Conservation (phyloP, 2,113 vertebrate genomes). For the Cinclus cinclus region DNA sequence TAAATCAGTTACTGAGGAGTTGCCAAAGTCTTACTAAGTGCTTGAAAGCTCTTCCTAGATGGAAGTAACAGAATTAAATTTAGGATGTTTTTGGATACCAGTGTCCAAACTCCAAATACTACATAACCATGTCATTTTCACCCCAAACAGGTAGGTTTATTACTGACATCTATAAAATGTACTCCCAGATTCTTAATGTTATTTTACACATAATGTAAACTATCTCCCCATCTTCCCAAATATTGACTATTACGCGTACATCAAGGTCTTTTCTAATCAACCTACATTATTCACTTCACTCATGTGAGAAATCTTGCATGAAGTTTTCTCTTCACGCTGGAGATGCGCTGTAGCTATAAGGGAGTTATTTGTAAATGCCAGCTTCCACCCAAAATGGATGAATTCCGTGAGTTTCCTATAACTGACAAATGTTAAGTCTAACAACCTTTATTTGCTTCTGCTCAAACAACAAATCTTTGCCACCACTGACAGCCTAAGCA, state of each 20-base stretch:
- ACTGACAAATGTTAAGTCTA: background rate
- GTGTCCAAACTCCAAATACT: background rate
- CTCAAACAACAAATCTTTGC: background rate
- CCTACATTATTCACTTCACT: background rate
- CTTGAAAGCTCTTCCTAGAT: constrained; percentile 7
- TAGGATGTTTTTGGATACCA: background rate
- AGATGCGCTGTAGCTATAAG: background rate
- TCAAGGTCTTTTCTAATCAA: background rate
- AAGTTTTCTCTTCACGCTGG: background rate
- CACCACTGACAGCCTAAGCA: background rate
- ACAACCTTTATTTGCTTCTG: background rate
- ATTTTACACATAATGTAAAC: background rate
- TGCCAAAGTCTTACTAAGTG: constrained; percentile 1
- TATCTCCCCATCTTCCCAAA: background rate
- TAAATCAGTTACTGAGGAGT: background rate
- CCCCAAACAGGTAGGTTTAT: background rate
- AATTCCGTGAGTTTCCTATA: background rate
- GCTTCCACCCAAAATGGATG: background rate
- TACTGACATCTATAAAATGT: background rate
- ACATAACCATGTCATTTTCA: background rate
- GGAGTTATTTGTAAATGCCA: background rate
- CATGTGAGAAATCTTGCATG: background rate
- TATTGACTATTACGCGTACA: background rate
- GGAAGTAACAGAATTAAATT: background rate
- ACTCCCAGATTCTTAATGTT: background rate